Evolutionary conservation across 2,888 invertebrate genomes (phyloP), one percentile per base, ranked within the genome.

Genomic region (Pterostichus madidus): DNA sequence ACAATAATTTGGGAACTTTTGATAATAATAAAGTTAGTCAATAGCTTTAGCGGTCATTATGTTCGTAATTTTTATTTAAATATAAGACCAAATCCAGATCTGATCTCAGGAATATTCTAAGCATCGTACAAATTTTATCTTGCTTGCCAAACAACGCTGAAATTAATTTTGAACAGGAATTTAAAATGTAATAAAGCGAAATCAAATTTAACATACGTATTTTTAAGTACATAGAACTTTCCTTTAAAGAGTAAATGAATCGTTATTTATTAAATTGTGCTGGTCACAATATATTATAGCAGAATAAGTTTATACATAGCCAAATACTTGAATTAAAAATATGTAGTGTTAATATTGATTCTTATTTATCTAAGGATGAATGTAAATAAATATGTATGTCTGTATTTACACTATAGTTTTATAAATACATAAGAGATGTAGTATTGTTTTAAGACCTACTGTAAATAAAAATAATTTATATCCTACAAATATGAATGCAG

Each of bases 311-410:
- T 17, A 17, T 13, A 17, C 6, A 35, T 35, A 17, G 17, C 15
- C 15, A 24, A 24, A 6, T 59, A 59, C 1, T 5, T 59, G 8
- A 49, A 13, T 31, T 59, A 11, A 31, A 31, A 59, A 7, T 5
- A 24, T 59, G 59, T 59, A 59, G 11, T 31, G 59, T 31, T 31
- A 59, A 59, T 59, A 59, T 59, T 59, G 59, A 59, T 59, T 59
- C 17, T 59, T 31, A 59, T 17, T 59, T 59, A 59, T 59, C 31
- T 59, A 59, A 39, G 39, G 5, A 39, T 39, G 24, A 24, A 17
- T 59, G 59, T 59, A 59, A 59, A 59, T 59, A 53, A 53, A 53
- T n/a, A 59, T 59, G 31, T 31, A 59, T 31, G 59, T 31, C 31
- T 59, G 31, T 59, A 39, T 39, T 39, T 39, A 8, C 39, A 3